phyloP scores from a whole-genome alignment of 1,140 invertebrate genomes.

The Muscidifurax raptorellus region DNA sequence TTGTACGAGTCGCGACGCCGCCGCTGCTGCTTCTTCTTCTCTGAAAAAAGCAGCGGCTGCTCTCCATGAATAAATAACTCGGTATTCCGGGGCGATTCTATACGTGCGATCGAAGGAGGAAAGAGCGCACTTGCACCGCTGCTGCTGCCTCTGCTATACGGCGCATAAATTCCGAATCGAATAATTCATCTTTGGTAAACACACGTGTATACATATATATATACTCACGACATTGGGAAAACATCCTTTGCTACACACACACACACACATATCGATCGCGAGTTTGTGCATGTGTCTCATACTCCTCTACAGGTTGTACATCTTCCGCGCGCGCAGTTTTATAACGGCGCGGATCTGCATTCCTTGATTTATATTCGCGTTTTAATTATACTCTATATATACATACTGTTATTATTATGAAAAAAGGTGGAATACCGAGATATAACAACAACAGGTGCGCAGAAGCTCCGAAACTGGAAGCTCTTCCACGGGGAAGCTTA shows the following conservation, averaged over 20 bases:
- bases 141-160: background rate
- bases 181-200: constrained; percentile 2
- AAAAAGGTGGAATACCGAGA: background rate
- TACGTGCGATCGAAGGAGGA: background rate
- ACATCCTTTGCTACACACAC: background rate
- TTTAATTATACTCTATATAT: background rate
- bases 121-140: too few relatives aligned
- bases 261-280: background rate
- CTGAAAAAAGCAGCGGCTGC: background rate
- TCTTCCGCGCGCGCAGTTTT: background rate
- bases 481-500: too few relatives aligned
- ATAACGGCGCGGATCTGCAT: background rate
- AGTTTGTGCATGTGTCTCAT: too few relatives aligned
- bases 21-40: background rate
- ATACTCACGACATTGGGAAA: background rate
- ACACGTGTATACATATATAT: background rate
- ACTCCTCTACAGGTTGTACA: background rate
- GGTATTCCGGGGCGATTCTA: background rate
- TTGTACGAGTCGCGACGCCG: background rate
- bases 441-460: background rate
- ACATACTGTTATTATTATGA: background rate
- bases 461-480: background rate
- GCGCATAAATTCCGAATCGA: background rate
- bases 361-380: background rate
- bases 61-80: background rate